These are phyloP conservation scores for Caiman crocodilus DNA, from an alignment of 2,797 vertebrate species.

Conservation along the genomic window DNA sequence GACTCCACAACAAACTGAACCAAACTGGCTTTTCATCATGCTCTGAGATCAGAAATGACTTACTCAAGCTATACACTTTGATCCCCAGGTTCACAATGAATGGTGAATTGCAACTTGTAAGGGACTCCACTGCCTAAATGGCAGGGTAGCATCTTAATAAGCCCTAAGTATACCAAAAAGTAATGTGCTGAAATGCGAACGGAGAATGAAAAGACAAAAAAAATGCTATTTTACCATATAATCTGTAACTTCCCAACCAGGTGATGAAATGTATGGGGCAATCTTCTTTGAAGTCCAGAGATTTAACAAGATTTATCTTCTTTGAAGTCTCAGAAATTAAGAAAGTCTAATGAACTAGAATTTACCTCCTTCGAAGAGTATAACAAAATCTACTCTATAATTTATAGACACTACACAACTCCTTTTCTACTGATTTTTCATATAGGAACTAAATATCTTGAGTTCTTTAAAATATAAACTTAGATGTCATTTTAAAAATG, in stretches of 20 bases:
- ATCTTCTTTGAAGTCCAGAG: no score
- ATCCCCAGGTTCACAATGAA: background rate
- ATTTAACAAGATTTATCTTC: conserved; percentile 26
- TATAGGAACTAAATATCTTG: background rate
- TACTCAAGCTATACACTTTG: background rate
- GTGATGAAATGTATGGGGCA: no score
- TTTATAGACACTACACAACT: conserved; percentile 45
- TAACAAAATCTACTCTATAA: conserved; percentile 64
- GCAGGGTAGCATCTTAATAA: background rate
- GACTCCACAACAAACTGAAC: background rate
- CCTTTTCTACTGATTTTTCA: background rate
- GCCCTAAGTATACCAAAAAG: conserved; percentile 6
- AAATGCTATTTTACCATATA: conserved; percentile 37
- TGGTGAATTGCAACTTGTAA: background rate
- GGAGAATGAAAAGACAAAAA: conserved; percentile 36
- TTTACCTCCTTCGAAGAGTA: conserved; percentile 48
- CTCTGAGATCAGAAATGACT: rapidly evolving
- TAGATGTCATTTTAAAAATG: background rate
- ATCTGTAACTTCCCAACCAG: conserved; percentile 41
- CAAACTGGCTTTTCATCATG: background rate
- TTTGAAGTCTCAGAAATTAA: conserved; percentile 36
- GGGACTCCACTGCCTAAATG: background rate
- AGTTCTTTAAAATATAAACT: background rate
- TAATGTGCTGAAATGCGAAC: conserved; percentile 33
- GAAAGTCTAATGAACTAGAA: conserved; percentile 42